Evolutionary conservation across 2,797 vertebrate species (phyloP).

Genomic region (Periparus ater): DNA sequence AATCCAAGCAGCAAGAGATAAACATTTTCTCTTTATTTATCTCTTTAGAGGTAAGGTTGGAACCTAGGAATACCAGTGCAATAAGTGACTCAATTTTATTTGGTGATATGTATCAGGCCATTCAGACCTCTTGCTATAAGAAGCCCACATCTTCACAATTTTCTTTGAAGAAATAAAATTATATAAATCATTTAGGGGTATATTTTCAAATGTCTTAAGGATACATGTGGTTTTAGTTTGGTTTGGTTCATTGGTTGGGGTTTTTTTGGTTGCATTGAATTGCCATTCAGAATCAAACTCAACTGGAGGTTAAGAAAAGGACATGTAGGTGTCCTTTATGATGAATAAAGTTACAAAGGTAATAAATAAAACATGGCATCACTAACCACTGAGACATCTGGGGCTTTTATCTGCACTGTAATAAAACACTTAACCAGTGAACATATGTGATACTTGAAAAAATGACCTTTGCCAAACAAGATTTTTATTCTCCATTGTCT

Average conservation of each 20-base stretch:
- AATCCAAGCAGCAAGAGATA: not conserved
- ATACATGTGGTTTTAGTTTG: not conserved
- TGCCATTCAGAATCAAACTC: not conserved
- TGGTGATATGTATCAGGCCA: accelerated
- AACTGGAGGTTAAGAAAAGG: constrained; percentile 25
- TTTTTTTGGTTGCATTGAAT: not conserved
- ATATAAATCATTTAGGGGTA: not conserved
- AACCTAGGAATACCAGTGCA: not conserved
- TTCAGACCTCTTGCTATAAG: not conserved
- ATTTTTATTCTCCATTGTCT: not conserved
- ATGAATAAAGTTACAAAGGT: constrained; percentile 27
- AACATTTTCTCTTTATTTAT: not conserved
- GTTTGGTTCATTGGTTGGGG: accelerated
- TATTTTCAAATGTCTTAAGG: not conserved
- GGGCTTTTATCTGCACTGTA: constrained; percentile 42
- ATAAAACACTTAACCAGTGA: constrained; percentile 47
- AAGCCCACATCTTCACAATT: not conserved
- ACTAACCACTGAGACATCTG: constrained; percentile 36
- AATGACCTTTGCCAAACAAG: not conserved
- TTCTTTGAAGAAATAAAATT: not conserved
- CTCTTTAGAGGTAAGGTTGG: not conserved
- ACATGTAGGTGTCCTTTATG: constrained; percentile 11
- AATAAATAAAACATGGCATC: constrained; percentile 65
- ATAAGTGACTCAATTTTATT: not conserved
- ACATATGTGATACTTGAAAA: not conserved